A percentile compares a stretch with the other conserved stretches of the same genome.
Conservation (phyloP, 2,797 vertebrate species). For the Limnodromus scolopaceus region DNA sequence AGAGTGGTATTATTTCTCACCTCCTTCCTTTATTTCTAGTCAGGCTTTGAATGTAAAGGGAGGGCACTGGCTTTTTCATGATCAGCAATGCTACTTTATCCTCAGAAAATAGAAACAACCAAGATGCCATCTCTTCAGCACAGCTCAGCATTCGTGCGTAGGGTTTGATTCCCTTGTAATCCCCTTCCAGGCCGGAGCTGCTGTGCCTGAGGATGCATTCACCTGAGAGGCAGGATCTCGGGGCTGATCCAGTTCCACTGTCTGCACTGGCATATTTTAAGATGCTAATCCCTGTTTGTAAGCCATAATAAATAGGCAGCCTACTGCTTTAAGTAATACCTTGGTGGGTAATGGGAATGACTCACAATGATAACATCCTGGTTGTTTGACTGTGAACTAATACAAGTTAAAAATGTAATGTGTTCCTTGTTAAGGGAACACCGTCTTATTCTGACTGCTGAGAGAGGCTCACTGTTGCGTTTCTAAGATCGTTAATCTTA, state of each 20-base stretch:
- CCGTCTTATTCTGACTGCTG: neutral
- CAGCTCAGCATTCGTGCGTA: neutral
- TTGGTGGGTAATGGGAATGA: conserved; percentile 46
- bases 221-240: neutral
- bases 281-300: conserved; percentile 12
- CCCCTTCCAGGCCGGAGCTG: neutral
- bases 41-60: neutral
- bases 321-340: neutral
- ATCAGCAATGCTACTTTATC: neutral
- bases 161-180: neutral
- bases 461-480: neutral
- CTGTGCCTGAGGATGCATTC: neutral
- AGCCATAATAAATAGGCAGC: neutral
- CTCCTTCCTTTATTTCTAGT: neutral
- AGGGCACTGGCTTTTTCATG: neutral
- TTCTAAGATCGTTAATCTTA: neutral
- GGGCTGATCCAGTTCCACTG: neutral
- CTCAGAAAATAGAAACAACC: neutral
- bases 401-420: neutral
- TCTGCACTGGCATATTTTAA: neutral
- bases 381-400: neutral
- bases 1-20: neutral
- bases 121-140: neutral
- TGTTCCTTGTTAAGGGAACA: neutral
- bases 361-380: conserved; percentile 42